A percentile compares a stretch with the other conserved stretches of the same genome.
These are phyloP conservation scores for Trachelus iudaicus DNA, from an alignment of 2,888 invertebrate species.

Conservation along the genomic window DNA sequence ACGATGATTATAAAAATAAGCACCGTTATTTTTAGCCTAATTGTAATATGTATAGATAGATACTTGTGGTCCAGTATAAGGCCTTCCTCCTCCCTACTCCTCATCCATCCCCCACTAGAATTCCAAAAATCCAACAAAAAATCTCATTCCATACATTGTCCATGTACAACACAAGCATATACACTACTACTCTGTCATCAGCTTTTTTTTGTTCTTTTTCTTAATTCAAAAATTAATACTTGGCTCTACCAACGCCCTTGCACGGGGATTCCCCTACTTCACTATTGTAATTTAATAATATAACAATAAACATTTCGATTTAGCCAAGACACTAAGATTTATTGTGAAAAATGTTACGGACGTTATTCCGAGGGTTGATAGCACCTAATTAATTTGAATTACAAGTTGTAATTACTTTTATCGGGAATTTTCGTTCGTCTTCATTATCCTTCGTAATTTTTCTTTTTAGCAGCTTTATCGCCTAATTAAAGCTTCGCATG, in stretches of 20 bases:
- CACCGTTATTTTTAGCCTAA: constrained; percentile 53
- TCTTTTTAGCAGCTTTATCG: not conserved
- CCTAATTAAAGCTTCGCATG: not conserved
- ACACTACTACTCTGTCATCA: not conserved
- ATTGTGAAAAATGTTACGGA: not conserved
- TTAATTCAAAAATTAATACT: not conserved
- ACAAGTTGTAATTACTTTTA: not conserved
- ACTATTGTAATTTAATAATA: constrained; percentile 45
- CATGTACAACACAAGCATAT: not conserved
- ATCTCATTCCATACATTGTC: not conserved
- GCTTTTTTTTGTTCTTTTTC: not conserved
- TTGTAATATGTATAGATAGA: constrained; percentile 49
- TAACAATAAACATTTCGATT: constrained; percentile 41
- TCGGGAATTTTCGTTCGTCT: not conserved
- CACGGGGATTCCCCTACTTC: constrained; percentile 30
- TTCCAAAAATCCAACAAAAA: not conserved
- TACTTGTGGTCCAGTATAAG: not conserved
- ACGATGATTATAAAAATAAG: constrained; percentile 43
- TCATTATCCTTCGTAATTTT: not conserved
- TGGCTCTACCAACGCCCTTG: not conserved
- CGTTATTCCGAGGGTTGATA: not conserved
- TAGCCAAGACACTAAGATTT: not conserved
- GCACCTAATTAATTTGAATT: not conserved
- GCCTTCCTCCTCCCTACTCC: not conserved
- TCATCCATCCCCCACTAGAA: not conserved